Conservation (phyloP, 2,888 invertebrate genomes). For the Synanthedon formicaeformis region DNA sequence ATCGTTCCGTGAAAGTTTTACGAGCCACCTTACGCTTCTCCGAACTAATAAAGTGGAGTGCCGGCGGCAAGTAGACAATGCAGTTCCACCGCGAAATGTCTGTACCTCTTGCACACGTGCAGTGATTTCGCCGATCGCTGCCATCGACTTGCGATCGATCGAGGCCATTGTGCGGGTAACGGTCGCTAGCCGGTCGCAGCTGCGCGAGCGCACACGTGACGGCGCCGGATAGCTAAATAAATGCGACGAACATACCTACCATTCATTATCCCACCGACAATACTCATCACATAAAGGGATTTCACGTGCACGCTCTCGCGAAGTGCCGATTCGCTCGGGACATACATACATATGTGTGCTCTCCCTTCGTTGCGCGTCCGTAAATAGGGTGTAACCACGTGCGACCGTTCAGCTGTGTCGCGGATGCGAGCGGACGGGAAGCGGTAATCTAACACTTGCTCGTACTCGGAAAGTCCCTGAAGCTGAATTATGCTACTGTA, state of each 20-base stretch:
- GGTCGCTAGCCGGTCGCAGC: constrained; percentile 54
- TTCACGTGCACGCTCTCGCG: constrained; percentile 66
- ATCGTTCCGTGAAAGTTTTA: constrained; percentile 68
- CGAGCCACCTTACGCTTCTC: constrained; percentile 61
- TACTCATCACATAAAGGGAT: constrained; percentile 67
- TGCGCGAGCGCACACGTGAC: constrained; percentile 64
- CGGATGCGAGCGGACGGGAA: constrained; percentile 66
- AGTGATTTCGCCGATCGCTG: constrained; percentile 61
- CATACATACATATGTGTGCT: constrained; percentile 52
- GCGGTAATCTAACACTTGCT: constrained; percentile 62
- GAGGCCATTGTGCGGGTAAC: constrained; percentile 70
- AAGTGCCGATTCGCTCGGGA: constrained; percentile 68
- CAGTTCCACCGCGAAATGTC: constrained; percentile 50
- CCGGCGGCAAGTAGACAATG: constrained; percentile 48
- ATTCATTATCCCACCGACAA: constrained; percentile 65
- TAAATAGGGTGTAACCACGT: constrained; percentile 71
- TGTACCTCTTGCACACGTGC: constrained; percentile 51
- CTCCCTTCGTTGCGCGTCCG: constrained; percentile 65
- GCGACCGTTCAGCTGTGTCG: constrained; percentile 66
- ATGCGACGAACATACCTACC: constrained; percentile 56
- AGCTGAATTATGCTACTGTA: constrained; percentile 17
- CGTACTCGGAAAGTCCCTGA: constrained; percentile 40
- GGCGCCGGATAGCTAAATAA: constrained; percentile 65
- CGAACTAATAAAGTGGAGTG: constrained; percentile 52
- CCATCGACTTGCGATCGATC: constrained; percentile 62